Evolutionary conservation across 2,113 vertebrate species (phyloP).

Genomic region (Amblyornis subalaris): DNA sequence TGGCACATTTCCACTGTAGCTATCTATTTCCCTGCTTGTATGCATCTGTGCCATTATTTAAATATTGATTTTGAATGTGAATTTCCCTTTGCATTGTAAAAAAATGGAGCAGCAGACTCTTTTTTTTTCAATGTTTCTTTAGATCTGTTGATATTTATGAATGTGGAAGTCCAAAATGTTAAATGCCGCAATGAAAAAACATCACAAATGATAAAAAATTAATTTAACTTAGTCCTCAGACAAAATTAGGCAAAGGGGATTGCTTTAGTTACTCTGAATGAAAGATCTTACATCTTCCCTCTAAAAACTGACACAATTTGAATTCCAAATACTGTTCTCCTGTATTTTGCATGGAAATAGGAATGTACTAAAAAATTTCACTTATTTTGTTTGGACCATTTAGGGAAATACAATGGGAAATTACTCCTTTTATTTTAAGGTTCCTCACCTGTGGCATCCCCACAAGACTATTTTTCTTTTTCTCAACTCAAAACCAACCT

Average conservation of each 20-base stretch:
- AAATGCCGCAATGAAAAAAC: not conserved
- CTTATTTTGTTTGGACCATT: not conserved
- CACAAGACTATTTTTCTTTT: not conserved
- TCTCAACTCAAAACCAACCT: not conserved
- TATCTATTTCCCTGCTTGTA: slow-evolving; percentile 29
- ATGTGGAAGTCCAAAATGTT: not conserved
- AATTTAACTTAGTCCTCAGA: not conserved
- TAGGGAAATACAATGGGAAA: not conserved
- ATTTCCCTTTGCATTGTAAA: not conserved
- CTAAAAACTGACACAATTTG: not conserved
- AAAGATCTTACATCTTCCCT: not conserved
- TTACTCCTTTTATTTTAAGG: not conserved
- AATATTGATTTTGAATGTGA: not conserved
- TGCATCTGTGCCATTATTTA: slow-evolving; percentile 31
- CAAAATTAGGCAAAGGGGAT: not conserved
- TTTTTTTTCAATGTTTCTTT: not conserved
- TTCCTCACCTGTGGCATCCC: not conserved
- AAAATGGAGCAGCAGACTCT: not conserved
- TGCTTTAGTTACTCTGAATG: not conserved
- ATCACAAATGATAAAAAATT: not conserved
- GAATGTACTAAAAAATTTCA: not conserved
- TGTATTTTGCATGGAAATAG: not conserved
- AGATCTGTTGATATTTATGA: not conserved
- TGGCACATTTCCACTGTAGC: slow-evolving; percentile 35
- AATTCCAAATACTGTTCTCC: not conserved